Base-by-base conservation (phyloP, 2,797 vertebrate genomes). In the Spinibarbus caldwelli region DNA sequence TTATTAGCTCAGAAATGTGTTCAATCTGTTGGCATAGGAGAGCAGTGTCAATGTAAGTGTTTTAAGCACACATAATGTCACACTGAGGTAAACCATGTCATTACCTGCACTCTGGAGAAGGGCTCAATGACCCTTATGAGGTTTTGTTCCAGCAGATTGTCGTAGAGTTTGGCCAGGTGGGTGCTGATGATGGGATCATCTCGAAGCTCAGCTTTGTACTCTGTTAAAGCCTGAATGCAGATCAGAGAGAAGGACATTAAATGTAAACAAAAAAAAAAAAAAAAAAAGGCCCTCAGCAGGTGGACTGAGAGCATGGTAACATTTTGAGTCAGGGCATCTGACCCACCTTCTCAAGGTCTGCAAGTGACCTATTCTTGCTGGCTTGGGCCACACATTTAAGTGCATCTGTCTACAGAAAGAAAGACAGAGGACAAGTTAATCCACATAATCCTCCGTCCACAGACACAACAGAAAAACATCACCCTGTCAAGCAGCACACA, bases 121-220 rank as follows among this genome's bases (percentile, higher is more conserved):
- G 98, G 97, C 81, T 99, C 98, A 1, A 99, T 99, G 92, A 98
- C 98, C 90, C 98, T 93, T 94, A 99, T 98, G 91, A 99, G 97
- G 88, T 99, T 99, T 95, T 98, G 96, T 93, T 99, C 98, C 95
- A 99, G 93, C 94, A 99, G 95, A 91, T 97, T 99, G 93, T 99
- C 97, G 19, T 99, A 99, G 62, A 99, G 94, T 89, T 96, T 97
- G 86, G 96, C 96, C 95, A 99, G 93, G 82, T 99, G 98, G 83
- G 96, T 98, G 92, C 95, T 97, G 93, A 99, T 99, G 93, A 99
- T 99, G 80, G 97, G 97, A 93, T 99, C 98, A 12, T 98, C 97
- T 93, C 96, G 96, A 93, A 99, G 96, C 94, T 99, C 98, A 41
- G 94, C 96, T 92, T 96, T 96, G 89, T 98, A 99, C 89, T 99